Percentiles rank a stretch among this genome's conserved stretches.
phyloP scores from a whole-genome alignment of 1,140 invertebrate species.

The Contarinia nasturtii region DNA sequence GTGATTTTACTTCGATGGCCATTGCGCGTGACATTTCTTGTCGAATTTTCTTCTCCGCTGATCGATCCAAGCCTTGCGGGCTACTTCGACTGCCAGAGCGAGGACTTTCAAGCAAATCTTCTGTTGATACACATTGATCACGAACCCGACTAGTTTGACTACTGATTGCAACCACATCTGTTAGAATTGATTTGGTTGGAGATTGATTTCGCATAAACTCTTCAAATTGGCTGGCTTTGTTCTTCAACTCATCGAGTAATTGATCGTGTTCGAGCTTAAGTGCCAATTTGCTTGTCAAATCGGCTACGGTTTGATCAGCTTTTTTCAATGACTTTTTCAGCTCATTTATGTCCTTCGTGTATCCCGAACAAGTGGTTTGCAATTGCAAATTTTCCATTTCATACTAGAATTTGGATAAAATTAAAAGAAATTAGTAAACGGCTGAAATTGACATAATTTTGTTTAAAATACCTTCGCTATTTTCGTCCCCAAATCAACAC shows the following conservation, averaged over 20 bases:
- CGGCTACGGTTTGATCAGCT: slow-evolving; percentile 7
- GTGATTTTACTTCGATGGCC: slow-evolving; percentile 29
- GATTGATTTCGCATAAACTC: slow-evolving; percentile 16
- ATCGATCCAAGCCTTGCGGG: slow-evolving; percentile 3
- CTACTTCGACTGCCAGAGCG: background rate
- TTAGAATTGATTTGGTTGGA: background rate
- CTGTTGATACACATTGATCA: slow-evolving; percentile 6
- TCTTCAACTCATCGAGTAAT: slow-evolving; percentile 28
- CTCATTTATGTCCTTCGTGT: slow-evolving; percentile 11
- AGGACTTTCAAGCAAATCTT: slow-evolving; percentile 7
- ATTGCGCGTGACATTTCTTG: slow-evolving; percentile 35
- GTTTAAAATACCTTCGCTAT: no score
- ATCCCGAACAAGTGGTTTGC: slow-evolving; percentile 11
- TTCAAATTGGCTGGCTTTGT: slow-evolving; percentile 31
- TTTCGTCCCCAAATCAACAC: no score
- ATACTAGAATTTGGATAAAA: slow-evolving; percentile 7
- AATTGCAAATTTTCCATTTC: slow-evolving; percentile 18
- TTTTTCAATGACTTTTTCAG: slow-evolving; percentile 10
- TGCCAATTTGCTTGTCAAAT: slow-evolving; percentile 13
- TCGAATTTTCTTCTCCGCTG: slow-evolving; percentile 25
- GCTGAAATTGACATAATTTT: no score
- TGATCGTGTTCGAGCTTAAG: slow-evolving; percentile 26
- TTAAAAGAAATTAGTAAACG: background rate
- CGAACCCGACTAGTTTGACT: background rate
- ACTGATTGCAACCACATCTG: background rate